Base-by-base conservation (phyloP, 2,888 invertebrate species). In the Ormyrus pomaceus region DNA sequence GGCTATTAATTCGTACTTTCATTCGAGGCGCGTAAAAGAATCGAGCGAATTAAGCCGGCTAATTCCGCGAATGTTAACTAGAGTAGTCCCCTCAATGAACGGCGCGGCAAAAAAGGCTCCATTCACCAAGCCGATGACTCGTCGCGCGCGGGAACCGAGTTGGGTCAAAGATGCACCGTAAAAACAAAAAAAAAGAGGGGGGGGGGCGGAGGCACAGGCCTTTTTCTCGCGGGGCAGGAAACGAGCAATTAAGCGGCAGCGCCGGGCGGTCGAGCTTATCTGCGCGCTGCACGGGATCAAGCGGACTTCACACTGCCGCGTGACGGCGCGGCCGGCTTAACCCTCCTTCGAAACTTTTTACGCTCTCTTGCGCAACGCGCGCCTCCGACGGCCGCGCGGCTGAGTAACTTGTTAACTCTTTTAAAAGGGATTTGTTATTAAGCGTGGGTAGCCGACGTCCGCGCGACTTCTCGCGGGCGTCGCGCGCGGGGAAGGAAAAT, bases 171-270 rank as follows among this genome's bases (percentile, higher is more conserved):
- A 71, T 65, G 59, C 77, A 55, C 51, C 65, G 65, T 65, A 58
- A 58, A 65, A 64, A 62, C 6, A 9, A 46, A 45, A 7, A 13
- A 56, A 4, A 51, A 66, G 55, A 53, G 69, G 69, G 65, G 73
- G 58, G 70, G 72, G 70, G 69, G 55, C n/a, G 58, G 19, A 51
- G 55, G 50, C 53, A 45, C 58, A 56, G 68, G 58, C 82, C 83
- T 85, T 84, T 85, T 81, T 86, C 86, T 87, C 64, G 48, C 66
- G 77, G 84, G 85, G 86, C 90, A 89, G 90, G 89, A 90, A 89
- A 88, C 86, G 87, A 86, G 88, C 88, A 89, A 90, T 90, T 89
- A 90, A 88, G 86, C 82, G 84, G 6, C 85, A 84, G 19, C 19
- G 19, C 19, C 19, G 19, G 19, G 83, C 83, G 84, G 84, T 19